Evolutionary conservation across 2,797 vertebrate species (phyloP).

Genomic region (Macrochelys suwanniensis): DNA sequence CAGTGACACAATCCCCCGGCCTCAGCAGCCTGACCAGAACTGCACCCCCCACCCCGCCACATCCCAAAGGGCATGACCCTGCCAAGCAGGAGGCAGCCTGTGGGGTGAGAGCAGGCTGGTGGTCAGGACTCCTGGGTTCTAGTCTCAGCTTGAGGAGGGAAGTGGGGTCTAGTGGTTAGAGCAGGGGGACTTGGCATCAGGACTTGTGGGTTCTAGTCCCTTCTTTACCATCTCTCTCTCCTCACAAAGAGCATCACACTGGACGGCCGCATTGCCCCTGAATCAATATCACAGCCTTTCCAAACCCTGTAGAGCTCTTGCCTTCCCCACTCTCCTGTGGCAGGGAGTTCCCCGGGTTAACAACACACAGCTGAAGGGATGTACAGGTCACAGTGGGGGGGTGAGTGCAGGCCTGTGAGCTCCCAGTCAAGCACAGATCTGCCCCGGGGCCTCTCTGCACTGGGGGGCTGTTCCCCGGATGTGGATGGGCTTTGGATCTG

Average conservation of each 20-base stretch:
- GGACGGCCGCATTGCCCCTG: too few relatives aligned
- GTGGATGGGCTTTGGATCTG: not conserved
- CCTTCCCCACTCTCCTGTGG: not conserved
- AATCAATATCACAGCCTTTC: not conserved
- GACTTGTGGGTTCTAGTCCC: too few relatives aligned
- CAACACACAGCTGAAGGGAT: not conserved
- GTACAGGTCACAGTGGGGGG: not conserved
- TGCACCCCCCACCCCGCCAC: too few relatives aligned
- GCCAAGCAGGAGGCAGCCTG: too few relatives aligned
- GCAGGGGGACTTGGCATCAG: not conserved
- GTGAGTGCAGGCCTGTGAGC: not conserved
- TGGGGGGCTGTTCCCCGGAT: not conserved
- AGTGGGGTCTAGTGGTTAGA: not conserved
- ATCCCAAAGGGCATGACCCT: too few relatives aligned
- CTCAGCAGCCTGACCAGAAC: too few relatives aligned
- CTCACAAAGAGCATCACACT: too few relatives aligned
- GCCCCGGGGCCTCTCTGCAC: not conserved
- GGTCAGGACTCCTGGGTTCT: not conserved
- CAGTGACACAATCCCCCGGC: too few relatives aligned
- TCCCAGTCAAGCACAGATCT: not conserved
- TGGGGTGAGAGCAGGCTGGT: too few relatives aligned
- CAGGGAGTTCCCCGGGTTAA: not conserved
- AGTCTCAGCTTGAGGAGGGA: not conserved
- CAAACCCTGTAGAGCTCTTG: rapidly evolving
- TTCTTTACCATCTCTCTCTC: too few relatives aligned